These are phyloP conservation scores for Bolborhynchus lineola DNA, from an alignment of 2,113 vertebrate genomes.

Conservation along the genomic window DNA sequence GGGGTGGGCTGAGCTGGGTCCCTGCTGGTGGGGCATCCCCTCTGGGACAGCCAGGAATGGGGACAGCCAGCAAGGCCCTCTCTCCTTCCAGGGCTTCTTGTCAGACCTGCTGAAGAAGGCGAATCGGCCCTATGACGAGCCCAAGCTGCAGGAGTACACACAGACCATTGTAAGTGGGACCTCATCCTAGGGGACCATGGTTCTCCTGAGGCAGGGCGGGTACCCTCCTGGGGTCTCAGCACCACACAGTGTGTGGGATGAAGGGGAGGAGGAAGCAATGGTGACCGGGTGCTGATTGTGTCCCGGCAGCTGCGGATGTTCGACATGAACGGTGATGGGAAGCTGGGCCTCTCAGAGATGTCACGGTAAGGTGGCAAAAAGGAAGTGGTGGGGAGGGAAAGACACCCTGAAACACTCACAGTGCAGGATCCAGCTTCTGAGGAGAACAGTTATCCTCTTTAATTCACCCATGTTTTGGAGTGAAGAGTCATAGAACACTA, in stretches of 20 bases:
- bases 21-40: background rate
- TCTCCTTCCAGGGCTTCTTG: conserved; percentile 85
- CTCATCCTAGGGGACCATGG: rapidly evolving
- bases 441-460: background rate
- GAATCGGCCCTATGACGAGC: conserved; percentile 88
- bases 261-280: background rate
- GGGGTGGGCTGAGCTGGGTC: background rate
- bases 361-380: conserved; percentile 76
- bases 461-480: background rate
- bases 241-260: rapidly evolving
- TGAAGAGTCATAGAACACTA: background rate
- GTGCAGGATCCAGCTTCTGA: background rate
- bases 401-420: background rate
- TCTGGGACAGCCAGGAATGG: rapidly evolving
- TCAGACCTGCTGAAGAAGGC: conserved; percentile 94
- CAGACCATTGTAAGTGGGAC: conserved; percentile 88
- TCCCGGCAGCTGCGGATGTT: conserved; percentile 88
- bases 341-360: conserved; percentile 94
- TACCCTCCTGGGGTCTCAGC: rapidly evolving
- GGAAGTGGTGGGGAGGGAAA: background rate
- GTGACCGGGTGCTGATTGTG: background rate
- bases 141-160: conserved; percentile 94
- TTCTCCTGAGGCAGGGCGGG: too few species aligned
- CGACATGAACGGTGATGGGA: conserved; percentile 92
- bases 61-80: background rate